A percentile compares a stretch with the other conserved stretches of the same genome.
Evolutionary conservation across 2,888 invertebrate genomes (phyloP).

Genomic region (Patella depressa): DNA sequence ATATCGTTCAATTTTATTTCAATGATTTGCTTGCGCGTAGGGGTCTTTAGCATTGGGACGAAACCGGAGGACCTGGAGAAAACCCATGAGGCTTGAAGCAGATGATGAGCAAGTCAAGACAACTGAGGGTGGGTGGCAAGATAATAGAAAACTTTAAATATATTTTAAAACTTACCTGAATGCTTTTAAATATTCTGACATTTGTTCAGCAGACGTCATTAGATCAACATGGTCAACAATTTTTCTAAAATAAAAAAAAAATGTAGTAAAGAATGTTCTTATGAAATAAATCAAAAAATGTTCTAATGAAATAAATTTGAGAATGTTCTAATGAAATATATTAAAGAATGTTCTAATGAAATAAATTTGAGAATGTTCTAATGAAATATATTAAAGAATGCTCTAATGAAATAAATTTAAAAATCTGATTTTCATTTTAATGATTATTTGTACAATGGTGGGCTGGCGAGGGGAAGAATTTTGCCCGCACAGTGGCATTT

Average conservation of each 20-base stretch:
- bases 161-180: slow-evolving; percentile 78
- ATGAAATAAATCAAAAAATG: neutral
- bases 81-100: neutral
- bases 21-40: too few relatives aligned
- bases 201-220: slow-evolving; percentile 88
- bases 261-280: neutral
- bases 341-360: neutral
- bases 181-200: slow-evolving; percentile 87
- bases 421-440: too few relatives aligned
- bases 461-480: too few relatives aligned
- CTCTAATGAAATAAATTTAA: too few relatives aligned
- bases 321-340: too few relatives aligned
- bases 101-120: neutral
- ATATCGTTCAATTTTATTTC: too few relatives aligned
- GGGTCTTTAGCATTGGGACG: too few relatives aligned
- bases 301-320: neutral
- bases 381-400: too few relatives aligned
- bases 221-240: slow-evolving; percentile 90
- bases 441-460: too few relatives aligned
- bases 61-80: too few relatives aligned
- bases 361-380: neutral
- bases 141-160: too few relatives aligned
- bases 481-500: too few relatives aligned
- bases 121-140: neutral
- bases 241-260: slow-evolving; percentile 73